These are phyloP conservation scores for Phalanger gymnotis DNA, from an alignment of 2,797 vertebrate species.

Conservation along the genomic window DNA sequence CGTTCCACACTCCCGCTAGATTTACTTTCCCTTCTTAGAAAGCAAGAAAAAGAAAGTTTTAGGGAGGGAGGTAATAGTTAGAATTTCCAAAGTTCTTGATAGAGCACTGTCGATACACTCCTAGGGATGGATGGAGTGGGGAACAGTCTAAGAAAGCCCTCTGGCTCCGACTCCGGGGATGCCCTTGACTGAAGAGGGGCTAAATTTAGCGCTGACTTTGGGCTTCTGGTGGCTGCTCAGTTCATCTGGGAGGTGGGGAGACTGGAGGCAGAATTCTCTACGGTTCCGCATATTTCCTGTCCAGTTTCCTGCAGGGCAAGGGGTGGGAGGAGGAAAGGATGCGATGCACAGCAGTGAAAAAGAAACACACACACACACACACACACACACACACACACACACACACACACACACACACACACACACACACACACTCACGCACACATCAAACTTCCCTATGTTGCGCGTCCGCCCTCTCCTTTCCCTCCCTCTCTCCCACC, in stretches of 20 bases:
- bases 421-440: neutral
- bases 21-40: neutral
- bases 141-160: too few relatives aligned
- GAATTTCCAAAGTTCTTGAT: neutral
- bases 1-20: neutral
- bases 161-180: neutral
- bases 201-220: neutral
- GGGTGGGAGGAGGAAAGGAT: slow-evolving; percentile 49
- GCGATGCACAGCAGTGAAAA: slow-evolving; percentile 43
- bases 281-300: slow-evolving; percentile 35
- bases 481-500: slow-evolving; percentile 12
- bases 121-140: neutral
- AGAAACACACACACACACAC: neutral
- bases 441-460: neutral
- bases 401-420: too few relatives aligned
- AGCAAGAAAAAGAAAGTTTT: neutral
- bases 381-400: too few relatives aligned
- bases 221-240: neutral
- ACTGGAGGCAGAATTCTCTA: neutral
- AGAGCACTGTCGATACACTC: neutral
- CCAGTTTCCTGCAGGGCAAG: slow-evolving; percentile 30
- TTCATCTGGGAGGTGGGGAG: neutral
- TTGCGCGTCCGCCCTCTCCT: slow-evolving; percentile 11
- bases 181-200: neutral
- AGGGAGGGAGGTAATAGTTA: neutral